phyloP scores from a whole-genome alignment of 2,113 vertebrate genomes.

The Eurystomus gularis region DNA sequence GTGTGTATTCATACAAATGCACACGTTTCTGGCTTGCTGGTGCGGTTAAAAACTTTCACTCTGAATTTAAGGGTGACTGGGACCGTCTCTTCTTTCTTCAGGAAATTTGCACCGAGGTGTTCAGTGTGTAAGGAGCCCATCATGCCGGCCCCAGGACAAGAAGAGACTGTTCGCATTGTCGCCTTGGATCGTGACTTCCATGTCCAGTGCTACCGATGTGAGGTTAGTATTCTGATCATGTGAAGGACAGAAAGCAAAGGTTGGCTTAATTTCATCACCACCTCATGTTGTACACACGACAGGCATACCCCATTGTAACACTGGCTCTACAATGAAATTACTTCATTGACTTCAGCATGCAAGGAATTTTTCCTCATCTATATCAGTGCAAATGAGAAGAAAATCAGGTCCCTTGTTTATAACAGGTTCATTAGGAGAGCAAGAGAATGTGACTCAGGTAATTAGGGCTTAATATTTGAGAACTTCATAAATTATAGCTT shows the following conservation, averaged over 20 bases:
- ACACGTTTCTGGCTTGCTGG: not conserved
- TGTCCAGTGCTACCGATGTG: constrained; percentile 96
- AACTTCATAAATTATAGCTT: constrained; percentile 38
- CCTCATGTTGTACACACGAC: rapidly evolving
- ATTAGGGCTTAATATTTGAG: constrained; percentile 49
- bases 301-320: not conserved
- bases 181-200: constrained; percentile 98
- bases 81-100: constrained; percentile 37
- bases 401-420: constrained; percentile 34
- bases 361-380: constrained; percentile 23
- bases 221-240: constrained; percentile 74
- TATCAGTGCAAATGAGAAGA: not conserved
- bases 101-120: constrained; percentile 97
- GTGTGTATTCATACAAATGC: not conserved
- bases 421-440: constrained; percentile 51
- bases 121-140: constrained; percentile 95
- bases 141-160: constrained; percentile 95
- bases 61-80: not conserved
- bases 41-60: not conserved
- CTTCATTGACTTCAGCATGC: constrained; percentile 11
- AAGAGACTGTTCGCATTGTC: constrained; percentile 97
- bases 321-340: not conserved
- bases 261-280: not conserved
- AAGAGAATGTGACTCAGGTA: constrained; percentile 40
- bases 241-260: not conserved